Base-by-base conservation (phyloP, 1,140 invertebrate species). In the Drosophila nebulosa region DNA sequence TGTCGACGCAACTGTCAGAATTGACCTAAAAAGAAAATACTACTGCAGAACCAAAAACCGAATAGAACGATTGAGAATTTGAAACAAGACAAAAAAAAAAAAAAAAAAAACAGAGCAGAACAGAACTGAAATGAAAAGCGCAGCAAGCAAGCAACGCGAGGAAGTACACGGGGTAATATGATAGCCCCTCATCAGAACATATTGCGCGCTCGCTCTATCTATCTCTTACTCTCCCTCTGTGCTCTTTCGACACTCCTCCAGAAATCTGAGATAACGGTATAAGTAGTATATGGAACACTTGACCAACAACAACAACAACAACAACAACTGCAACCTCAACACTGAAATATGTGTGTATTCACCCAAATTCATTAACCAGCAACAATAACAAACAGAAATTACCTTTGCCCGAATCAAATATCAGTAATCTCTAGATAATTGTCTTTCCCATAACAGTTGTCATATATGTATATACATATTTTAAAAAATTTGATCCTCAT, bases 1-100 rank as follows among this genome's bases (percentile, higher is more conserved):
- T 84, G 80, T 84, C 69, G 80, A 71, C 71, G 78, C 73, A 80
- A 84, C 80, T 86, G 83, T 86, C 83, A 86, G 83, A 86, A 83
- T 83, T 86, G 83, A 86, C 83, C 83, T 65, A 86, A 88, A 86
- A 84, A 86, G 62, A 59, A 36, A 24, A 52, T 58, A 75, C 71
- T 42, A 70, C 39, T 46, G 18, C 18, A 46, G 39, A 42, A 18
- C 14, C 14, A 16, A 35, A 60, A 26, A n/a, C n/a, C 51, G 16
- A 59, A 66, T 46, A 53, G 60, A 66, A 32, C 32, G 24, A 36
- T 21, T 46, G 16, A 46, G 39, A 46, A 46, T 46, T 46, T 46
- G 39, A 46, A 46, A 46, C 39, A 61, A 14, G 16, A 67, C 21
- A 56, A 71, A 63, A 51, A 55, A 36, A 42, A 69, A 30, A 24